phyloP scores from a whole-genome alignment of 2,888 invertebrate genomes.

The Nomada fabriciana region DNA sequence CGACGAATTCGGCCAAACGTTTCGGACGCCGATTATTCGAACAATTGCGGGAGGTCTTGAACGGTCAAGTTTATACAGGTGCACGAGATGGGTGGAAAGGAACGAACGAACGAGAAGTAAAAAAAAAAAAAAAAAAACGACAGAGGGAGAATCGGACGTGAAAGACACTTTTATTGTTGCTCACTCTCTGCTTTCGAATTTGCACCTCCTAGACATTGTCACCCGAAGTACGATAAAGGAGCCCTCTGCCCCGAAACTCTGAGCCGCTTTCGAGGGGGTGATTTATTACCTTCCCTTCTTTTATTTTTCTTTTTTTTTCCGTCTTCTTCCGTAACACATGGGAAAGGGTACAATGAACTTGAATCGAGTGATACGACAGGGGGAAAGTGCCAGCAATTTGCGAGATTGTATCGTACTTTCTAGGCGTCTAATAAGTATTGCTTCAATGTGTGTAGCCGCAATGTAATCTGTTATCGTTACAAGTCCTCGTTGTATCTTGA shows the following conservation, averaged over 20 bases:
- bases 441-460: slow-evolving; percentile 67
- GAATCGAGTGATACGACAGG: slow-evolving; percentile 13
- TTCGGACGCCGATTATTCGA: slow-evolving; percentile 38
- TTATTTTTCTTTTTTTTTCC: no score
- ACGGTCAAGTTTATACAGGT: slow-evolving; percentile 55
- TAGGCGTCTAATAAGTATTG: slow-evolving; percentile 56
- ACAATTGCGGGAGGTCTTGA: slow-evolving; percentile 42
- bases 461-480: slow-evolving; percentile 65
- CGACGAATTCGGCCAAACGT: slow-evolving; percentile 17
- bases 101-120: slow-evolving; percentile 28
- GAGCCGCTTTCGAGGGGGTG: slow-evolving; percentile 37
- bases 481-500: slow-evolving; percentile 67
- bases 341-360: slow-evolving; percentile 6
- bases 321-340: slow-evolving; percentile 2
- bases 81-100: slow-evolving; percentile 58
- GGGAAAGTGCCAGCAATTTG: slow-evolving; percentile 47
- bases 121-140: slow-evolving; percentile 44
- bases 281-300: slow-evolving; percentile 36
- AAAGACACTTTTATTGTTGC: slow-evolving; percentile 60
- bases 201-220: slow-evolving; percentile 47
- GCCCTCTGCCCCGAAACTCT: neutral
- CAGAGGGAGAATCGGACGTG: slow-evolving; percentile 31
- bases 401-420: slow-evolving; percentile 52
- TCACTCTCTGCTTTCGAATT: slow-evolving; percentile 69
- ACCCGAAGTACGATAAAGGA: slow-evolving; percentile 25